These are phyloP conservation scores for Sinhomidia bicolor DNA, from an alignment of 2,888 invertebrate genomes.

Conservation along the genomic window DNA sequence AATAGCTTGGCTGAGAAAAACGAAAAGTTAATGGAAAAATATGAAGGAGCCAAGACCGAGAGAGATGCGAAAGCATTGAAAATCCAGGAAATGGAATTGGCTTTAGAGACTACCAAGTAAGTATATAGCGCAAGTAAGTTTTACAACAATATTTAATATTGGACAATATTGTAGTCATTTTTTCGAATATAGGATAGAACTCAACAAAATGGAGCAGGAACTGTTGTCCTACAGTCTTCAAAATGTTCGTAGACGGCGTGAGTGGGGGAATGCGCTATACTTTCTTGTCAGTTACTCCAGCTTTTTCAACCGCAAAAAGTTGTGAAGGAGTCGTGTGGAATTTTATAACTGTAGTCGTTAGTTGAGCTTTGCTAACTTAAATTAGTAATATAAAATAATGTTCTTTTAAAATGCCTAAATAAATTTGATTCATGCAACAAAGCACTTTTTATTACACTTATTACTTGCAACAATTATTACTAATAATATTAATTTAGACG, in stretches of 20 bases:
- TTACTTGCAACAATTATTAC: no score
- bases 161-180: no score
- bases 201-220: slow-evolving; percentile 51
- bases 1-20: background rate
- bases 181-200: slow-evolving; percentile 58
- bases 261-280: slow-evolving; percentile 69
- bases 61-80: background rate
- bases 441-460: no score
- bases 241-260: slow-evolving; percentile 67
- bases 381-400: no score
- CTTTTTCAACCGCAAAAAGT: no score
- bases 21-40: slow-evolving; percentile 8
- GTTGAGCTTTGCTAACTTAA: no score
- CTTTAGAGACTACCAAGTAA: slow-evolving; percentile 43
- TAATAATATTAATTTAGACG: no score
- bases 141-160: no score
- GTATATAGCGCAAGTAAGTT: background rate
- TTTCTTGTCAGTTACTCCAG: slow-evolving; percentile 68
- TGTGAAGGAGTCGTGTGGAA: no score
- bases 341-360: no score
- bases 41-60: slow-evolving; percentile 25
- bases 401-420: no score
- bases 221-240: slow-evolving; percentile 52
- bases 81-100: slow-evolving; percentile 23
- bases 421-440: no score